Conservation (phyloP, 2,888 invertebrate genomes). For the Frankliniella intonsa region DNA sequence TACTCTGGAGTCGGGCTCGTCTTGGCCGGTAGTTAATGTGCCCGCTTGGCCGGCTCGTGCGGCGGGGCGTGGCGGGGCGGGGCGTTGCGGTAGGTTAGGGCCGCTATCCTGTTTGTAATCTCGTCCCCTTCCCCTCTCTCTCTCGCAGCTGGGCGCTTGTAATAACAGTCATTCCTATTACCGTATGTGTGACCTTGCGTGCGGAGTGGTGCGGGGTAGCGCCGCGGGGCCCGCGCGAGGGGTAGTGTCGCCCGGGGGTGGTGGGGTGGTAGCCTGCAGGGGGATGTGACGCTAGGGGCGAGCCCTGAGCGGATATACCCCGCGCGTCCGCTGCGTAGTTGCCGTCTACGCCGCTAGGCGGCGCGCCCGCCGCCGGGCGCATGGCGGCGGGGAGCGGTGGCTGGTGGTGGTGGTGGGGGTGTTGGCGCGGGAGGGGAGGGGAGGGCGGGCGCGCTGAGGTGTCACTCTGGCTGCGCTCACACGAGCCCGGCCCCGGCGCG, state of each 20-base stretch:
- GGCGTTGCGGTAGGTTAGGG: conserved; percentile 1
- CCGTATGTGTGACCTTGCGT: neutral
- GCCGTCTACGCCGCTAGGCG: neutral
- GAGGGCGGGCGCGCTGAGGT: neutral
- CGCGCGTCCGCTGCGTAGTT: neutral
- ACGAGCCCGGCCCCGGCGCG: neutral
- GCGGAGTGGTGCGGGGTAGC: neutral
- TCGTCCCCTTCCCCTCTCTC: neutral
- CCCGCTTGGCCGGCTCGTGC: neutral
- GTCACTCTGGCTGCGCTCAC: conserved; percentile 16
- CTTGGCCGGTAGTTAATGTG: neutral
- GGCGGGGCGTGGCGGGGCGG: neutral
- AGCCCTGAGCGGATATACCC: neutral
- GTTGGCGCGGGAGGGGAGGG: neutral
- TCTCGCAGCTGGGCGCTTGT: neutral
- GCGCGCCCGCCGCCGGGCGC: neutral
- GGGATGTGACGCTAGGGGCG: neutral
- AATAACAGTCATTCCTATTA: conserved; percentile 9
- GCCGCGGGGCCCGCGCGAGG: neutral
- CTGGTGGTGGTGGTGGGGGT: neutral
- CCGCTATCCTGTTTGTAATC: neutral
- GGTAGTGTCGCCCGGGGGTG: neutral
- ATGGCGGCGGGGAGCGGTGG: conserved; percentile 4
- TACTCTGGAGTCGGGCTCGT: neutral
- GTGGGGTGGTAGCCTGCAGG: neutral